Evolutionary conservation across 1,140 invertebrate genomes (phyloP).

Genomic region (Microplitis demolitor): DNA sequence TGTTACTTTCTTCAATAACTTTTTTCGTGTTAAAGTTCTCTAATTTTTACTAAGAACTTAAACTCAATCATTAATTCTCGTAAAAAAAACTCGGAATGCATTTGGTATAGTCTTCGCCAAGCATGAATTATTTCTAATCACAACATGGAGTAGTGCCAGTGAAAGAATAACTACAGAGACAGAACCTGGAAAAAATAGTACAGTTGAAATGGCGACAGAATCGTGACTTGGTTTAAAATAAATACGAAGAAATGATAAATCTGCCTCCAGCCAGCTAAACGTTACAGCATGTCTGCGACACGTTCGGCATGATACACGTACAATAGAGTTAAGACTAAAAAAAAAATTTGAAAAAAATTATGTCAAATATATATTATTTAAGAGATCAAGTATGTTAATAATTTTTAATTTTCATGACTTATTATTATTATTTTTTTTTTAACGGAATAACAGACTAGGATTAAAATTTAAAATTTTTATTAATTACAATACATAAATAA

Average conservation of each 20-base stretch:
- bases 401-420: no score
- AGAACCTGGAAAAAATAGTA: no score
- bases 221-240: background rate
- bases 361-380: no score
- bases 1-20: no score
- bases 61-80: conserved; percentile 14
- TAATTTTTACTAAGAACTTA: no score
- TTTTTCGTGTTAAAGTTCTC: no score
- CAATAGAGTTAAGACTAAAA: conserved; percentile 1
- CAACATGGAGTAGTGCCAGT: background rate
- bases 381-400: no score
- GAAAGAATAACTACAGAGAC: background rate
- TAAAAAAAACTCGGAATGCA: conserved; percentile 13
- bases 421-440: no score
- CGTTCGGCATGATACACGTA: conserved; percentile 7
- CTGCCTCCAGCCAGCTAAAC: background rate
- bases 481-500: no score
- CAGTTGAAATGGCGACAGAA: no score
- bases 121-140: conserved; percentile 16
- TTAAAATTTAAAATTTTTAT: no score
- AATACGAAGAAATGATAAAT: background rate
- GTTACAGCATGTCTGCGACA: background rate
- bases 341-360: background rate
- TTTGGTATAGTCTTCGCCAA: conserved; percentile 18
- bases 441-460: no score